Conservation (phyloP, 2,797 vertebrate species). For the Pterois miles region DNA sequence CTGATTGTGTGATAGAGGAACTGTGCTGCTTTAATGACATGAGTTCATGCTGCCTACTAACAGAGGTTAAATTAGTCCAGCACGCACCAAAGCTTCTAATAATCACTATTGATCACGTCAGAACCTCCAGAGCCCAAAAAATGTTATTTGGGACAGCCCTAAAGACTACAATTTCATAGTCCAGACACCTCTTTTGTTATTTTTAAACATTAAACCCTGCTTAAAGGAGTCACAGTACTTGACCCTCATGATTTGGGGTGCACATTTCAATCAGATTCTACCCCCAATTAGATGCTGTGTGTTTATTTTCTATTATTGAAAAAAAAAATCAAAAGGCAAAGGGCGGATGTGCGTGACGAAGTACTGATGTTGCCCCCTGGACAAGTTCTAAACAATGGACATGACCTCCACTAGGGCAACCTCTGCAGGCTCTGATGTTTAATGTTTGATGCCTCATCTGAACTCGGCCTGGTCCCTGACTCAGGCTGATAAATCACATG, state of each 20-base stretch:
- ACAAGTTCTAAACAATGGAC: constrained; percentile 44
- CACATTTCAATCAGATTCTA: constrained; percentile 25
- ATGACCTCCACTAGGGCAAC: constrained; percentile 29
- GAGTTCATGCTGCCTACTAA: too few relatives aligned
- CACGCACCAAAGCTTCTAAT: too few relatives aligned
- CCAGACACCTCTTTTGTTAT: constrained; percentile 22
- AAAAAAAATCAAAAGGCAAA: constrained; percentile 29
- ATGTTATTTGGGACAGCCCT: too few relatives aligned
- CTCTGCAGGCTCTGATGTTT: constrained; percentile 31
- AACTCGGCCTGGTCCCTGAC: constrained; percentile 35
- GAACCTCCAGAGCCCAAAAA: too few relatives aligned
- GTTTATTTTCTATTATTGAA: constrained; percentile 18
- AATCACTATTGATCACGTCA: too few relatives aligned
- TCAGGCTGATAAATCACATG: constrained; percentile 54
- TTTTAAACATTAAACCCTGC: constrained; percentile 24
- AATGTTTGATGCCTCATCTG: constrained; percentile 41
- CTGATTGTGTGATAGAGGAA: too few relatives aligned
- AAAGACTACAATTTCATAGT: not conserved
- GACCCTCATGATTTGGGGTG: constrained; percentile 18
- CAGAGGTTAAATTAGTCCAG: too few relatives aligned
- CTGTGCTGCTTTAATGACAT: too few relatives aligned
- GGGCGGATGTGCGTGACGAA: constrained; percentile 19
- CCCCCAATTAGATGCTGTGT: not conserved
- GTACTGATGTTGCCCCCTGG: constrained; percentile 19
- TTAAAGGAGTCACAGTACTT: constrained; percentile 19